A percentile compares a stretch with the other conserved stretches of the same genome.
phyloP scores from a whole-genome alignment of 1,140 invertebrate species.

The Zaprionus lachaisei region DNA sequence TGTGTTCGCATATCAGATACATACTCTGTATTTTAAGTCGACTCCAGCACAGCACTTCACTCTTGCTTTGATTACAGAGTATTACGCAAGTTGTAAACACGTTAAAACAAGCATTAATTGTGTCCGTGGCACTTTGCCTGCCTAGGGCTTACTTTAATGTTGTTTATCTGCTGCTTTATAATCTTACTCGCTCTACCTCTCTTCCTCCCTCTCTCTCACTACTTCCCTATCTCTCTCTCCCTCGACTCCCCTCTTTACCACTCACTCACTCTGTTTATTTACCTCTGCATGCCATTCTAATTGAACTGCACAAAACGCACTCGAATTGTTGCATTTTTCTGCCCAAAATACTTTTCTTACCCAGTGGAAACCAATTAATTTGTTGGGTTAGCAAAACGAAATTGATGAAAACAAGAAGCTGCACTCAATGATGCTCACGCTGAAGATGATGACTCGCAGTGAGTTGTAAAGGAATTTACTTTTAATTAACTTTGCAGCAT shows the following conservation, averaged over 20 bases:
- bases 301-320: neutral
- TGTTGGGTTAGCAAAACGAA: neutral
- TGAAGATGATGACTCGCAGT: neutral
- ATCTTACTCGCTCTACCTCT: neutral
- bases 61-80: neutral
- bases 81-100: neutral
- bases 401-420: neutral
- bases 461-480: constrained; percentile 38
- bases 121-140: constrained; percentile 5
- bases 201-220: too few species aligned
- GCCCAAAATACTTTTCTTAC: neutral
- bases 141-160: constrained; percentile 20
- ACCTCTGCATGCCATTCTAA: neutral
- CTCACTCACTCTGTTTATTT: neutral
- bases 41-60: too few species aligned
- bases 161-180: constrained; percentile 26
- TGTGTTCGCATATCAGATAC: too few species aligned
- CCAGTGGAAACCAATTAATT: constrained; percentile 1
- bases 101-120: constrained; percentile 16
- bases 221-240: too few species aligned
- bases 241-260: too few species aligned
- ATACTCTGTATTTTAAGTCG: too few species aligned
- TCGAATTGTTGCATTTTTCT: neutral
- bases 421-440: neutral
- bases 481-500: constrained; percentile 61